phyloP scores from a whole-genome alignment of 2,888 invertebrate genomes.

The Nomada ruficornis region DNA sequence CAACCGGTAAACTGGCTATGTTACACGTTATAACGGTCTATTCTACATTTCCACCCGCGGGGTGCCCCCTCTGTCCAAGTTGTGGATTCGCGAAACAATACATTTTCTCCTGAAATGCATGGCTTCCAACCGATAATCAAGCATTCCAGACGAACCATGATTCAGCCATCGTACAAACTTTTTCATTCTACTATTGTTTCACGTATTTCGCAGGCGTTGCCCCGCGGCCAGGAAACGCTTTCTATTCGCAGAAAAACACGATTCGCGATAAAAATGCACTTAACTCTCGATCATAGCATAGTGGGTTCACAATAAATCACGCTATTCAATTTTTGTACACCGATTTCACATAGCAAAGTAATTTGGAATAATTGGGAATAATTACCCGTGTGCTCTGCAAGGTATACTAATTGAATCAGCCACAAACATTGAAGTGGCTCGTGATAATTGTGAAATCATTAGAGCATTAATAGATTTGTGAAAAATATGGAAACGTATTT shows the following conservation, averaged over 20 bases:
- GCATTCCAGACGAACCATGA: background rate
- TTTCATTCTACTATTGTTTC: slow-evolving; percentile 32
- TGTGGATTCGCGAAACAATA: background rate
- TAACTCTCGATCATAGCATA: background rate
- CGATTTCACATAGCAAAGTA: background rate
- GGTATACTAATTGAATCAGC: too few species aligned
- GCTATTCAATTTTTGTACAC: background rate
- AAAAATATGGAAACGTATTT: background rate
- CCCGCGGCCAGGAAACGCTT: slow-evolving; percentile 44
- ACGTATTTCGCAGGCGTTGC: slow-evolving; percentile 23
- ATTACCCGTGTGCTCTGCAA: too few species aligned
- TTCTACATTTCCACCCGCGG: slow-evolving; percentile 66
- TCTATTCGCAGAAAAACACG: slow-evolving; percentile 36
- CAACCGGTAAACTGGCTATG: slow-evolving; percentile 61
- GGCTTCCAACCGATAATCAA: background rate
- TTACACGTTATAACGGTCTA: slow-evolving; percentile 71
- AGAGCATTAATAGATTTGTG: too few species aligned
- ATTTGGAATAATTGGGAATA: too few species aligned
- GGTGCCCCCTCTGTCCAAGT: background rate
- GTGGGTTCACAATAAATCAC: background rate
- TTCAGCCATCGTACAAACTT: background rate
- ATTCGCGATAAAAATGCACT: background rate
- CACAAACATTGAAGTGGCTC: too few species aligned
- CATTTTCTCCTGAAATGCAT: slow-evolving; percentile 1
- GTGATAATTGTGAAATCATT: too few species aligned